Base-by-base conservation (phyloP, 2,888 invertebrate genomes). In the Lymantria dispar region DNA sequence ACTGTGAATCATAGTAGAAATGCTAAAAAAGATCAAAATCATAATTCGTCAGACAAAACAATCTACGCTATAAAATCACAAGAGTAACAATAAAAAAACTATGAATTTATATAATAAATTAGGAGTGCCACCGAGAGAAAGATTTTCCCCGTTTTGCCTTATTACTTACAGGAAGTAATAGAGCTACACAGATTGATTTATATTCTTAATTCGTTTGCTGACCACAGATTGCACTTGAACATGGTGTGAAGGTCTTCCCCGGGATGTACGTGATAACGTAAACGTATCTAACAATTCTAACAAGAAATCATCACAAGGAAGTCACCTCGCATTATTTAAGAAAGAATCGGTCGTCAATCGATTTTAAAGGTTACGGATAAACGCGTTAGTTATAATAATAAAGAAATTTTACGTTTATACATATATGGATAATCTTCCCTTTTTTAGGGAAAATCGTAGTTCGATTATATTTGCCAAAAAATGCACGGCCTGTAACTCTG, bases 151-250 rank as follows among this genome's bases (percentile, higher is more conserved):
- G 5, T 5, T 5, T 1, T 33, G 8, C 10, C 33, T 10, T 10
- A 10, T 8, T 10, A 33, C 33, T 33, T 7, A 10, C 33, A 7
- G 33, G 3, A 33, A 33, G 22, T 22, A 2, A 3, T 22, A 22
- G n/a, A 22, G 22, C 3, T 33, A 33, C 9, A 10, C n/a, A n/a
- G n/a, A 7, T 10, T 10, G 33, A 7, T 33, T 33, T 33, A 8
- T 33, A 33, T 33, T 33, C 33, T 10, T 7, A 8, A 10, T 33
- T 33, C 33, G 10, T 33, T 8, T 5, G 2, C 33, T 33, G 33
- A 10, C 33, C 30, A 9, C 42, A 59, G 53, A 52, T 48, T 62
- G 40, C 40, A 40, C 59, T 66, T 66, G 59, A 57, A 43, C 22
- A 36, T 44, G 60, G 10, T 9, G 12, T 14, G 42, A 42, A 48